phyloP scores from a whole-genome alignment of 2,888 invertebrate species.

The Chaitophorus viminalis region DNA sequence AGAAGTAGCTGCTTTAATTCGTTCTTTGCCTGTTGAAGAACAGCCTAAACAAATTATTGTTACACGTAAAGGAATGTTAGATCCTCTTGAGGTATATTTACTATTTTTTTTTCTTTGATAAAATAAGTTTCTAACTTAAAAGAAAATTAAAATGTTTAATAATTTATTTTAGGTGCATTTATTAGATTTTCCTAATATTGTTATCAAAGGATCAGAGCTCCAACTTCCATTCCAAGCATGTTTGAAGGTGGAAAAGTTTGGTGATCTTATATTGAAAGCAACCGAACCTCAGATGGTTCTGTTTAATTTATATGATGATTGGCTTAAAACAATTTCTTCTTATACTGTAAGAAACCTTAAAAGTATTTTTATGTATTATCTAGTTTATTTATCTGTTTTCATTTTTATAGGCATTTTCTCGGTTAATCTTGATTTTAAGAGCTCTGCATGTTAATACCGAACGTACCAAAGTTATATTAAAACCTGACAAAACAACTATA shows the following conservation, averaged over 20 bases:
- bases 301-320: slow-evolving; percentile 99
- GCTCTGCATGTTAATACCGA: slow-evolving; percentile 99
- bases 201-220: slow-evolving; percentile 98
- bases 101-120: neutral
- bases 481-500: slow-evolving; percentile 98
- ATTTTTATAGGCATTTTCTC: slow-evolving; percentile 83
- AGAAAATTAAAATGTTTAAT: neutral
- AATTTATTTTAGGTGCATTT: slow-evolving; percentile 79
- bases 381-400: slow-evolving; percentile 36
- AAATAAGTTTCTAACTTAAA: neutral
- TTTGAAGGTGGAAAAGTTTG: slow-evolving; percentile 98
- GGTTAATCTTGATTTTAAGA: slow-evolving; percentile 93
- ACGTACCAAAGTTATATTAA: slow-evolving; percentile 96
- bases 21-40: slow-evolving; percentile 98
- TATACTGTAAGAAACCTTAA: slow-evolving; percentile 78
- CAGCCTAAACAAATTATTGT: slow-evolving; percentile 99
- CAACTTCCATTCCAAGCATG: slow-evolving; percentile 99
- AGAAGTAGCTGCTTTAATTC: slow-evolving; percentile 98
- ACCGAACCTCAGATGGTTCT: slow-evolving; percentile 99
- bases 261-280: slow-evolving; percentile 97
- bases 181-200: slow-evolving; percentile 99
- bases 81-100: slow-evolving; percentile 84
- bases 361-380: slow-evolving; percentile 33
- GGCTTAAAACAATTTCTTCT: slow-evolving; percentile 98
- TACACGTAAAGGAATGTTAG: slow-evolving; percentile 99